These are phyloP conservation scores for Neoscelio sp. DNA, from an alignment of 2,888 invertebrate species.

Conservation along the genomic window DNA sequence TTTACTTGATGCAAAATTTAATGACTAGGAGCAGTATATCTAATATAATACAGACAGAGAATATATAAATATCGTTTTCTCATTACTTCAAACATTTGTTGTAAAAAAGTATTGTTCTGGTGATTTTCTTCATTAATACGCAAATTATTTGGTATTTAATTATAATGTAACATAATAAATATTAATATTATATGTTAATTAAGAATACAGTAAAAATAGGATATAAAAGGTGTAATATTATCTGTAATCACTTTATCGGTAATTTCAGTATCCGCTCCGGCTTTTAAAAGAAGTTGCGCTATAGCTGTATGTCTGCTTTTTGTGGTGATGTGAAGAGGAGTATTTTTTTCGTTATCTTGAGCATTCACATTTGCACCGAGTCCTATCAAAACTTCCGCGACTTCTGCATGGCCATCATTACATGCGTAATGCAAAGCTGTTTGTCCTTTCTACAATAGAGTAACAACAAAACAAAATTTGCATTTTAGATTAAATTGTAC, in stretches of 20 bases:
- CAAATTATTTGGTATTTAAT: too few relatives aligned
- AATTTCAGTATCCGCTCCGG: conserved; percentile 87
- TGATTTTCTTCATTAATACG: not conserved
- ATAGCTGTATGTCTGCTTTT: conserved; percentile 90
- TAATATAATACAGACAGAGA: not conserved
- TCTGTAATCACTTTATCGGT: conserved; percentile 82
- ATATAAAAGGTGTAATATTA: too few relatives aligned
- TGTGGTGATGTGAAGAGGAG: conserved; percentile 90
- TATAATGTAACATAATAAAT: too few relatives aligned
- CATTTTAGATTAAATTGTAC: too few relatives aligned
- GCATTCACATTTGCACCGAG: conserved; percentile 88
- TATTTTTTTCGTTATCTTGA: conserved; percentile 88
- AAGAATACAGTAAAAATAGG: not conserved
- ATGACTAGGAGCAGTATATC: too few relatives aligned
- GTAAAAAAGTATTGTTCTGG: too few relatives aligned
- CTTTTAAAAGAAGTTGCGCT: conserved; percentile 88
- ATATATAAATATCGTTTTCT: not conserved
- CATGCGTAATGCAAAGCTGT: conserved; percentile 90
- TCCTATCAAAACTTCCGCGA: conserved; percentile 86
- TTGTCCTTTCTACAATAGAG: conserved; percentile 84
- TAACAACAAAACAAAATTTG: not conserved
- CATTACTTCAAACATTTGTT: too few relatives aligned
- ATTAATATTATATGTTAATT: too few relatives aligned
- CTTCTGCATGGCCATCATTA: conserved; percentile 87
- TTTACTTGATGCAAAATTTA: not conserved